Percentiles rank a stretch among this genome's conserved stretches.
phyloP scores from a whole-genome alignment of 1,140 invertebrate species.

The Riptortus pedestris region DNA sequence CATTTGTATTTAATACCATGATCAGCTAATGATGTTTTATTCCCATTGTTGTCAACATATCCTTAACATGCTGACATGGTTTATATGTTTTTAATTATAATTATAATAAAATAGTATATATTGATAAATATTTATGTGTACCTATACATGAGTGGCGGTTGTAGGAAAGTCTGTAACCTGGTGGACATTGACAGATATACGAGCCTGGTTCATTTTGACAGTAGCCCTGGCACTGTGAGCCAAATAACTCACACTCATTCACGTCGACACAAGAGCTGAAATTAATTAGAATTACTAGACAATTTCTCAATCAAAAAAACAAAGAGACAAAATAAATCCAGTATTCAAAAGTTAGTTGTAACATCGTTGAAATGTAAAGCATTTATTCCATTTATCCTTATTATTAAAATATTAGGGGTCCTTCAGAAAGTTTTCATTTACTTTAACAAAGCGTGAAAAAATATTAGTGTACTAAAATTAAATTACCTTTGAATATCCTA shows the following conservation, averaged over 20 bases:
- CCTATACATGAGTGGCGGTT: background rate
- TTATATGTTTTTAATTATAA: background rate
- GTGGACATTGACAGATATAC: slow-evolving; percentile 75
- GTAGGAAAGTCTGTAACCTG: slow-evolving; percentile 54
- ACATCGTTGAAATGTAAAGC: too few species aligned
- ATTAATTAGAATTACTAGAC: slow-evolving; percentile 28
- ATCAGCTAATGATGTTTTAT: background rate
- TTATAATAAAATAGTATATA: background rate
- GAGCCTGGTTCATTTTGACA: slow-evolving; percentile 81
- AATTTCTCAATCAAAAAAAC: too few species aligned
- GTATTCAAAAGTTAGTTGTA: too few species aligned
- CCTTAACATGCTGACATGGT: background rate
- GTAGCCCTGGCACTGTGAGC: slow-evolving; percentile 62
- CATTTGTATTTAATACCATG: background rate
- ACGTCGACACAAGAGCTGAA: slow-evolving; percentile 67
- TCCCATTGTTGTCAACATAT: background rate
- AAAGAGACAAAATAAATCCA: too few species aligned
- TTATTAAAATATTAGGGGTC: slow-evolving; percentile 3
- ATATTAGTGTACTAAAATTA: too few species aligned
- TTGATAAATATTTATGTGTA: background rate
- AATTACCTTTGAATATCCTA: too few species aligned
- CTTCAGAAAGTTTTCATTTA: background rate
- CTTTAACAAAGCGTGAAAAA: too few species aligned
- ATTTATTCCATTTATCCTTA: slow-evolving; percentile 27
- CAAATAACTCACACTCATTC: slow-evolving; percentile 70